phyloP scores from a whole-genome alignment of 2,888 invertebrate species.

The Drosophila multiciliata region DNA sequence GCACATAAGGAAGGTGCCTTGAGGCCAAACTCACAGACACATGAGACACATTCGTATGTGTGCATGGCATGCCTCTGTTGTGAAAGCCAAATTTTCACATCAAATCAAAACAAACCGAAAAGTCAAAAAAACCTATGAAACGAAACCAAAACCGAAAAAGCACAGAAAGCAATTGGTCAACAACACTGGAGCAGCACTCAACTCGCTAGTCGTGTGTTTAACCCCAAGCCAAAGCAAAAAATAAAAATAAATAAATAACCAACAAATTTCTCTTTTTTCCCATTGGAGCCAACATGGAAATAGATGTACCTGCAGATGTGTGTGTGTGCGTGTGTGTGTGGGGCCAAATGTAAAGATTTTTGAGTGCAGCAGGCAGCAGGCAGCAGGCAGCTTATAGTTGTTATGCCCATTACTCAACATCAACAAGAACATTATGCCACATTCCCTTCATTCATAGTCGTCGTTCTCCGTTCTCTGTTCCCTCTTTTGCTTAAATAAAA shows the following conservation, averaged over 20 bases:
- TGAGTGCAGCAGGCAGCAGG: conserved; percentile 65
- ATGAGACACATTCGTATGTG: background rate
- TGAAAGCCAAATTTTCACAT: conserved; percentile 77
- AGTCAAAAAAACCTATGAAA: conserved; percentile 54
- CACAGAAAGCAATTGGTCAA: conserved; percentile 33
- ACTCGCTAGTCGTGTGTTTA: conserved; percentile 52
- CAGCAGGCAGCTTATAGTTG: conserved; percentile 74
- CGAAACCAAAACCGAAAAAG: conserved; percentile 48
- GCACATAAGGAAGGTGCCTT: conserved; percentile 44
- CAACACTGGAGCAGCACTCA: conserved; percentile 48
- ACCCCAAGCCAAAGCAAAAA: conserved; percentile 50
- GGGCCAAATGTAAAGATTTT: conserved; percentile 29
- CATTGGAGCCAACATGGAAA: conserved; percentile 50
- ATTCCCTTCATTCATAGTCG: conserved; percentile 60
- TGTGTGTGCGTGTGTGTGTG: conserved; percentile 27
- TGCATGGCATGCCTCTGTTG: conserved; percentile 45
- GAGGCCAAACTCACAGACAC: conserved; percentile 29
- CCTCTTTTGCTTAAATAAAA: conserved; percentile 20
- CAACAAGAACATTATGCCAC: conserved; percentile 79
- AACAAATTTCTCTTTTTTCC: conserved; percentile 73
- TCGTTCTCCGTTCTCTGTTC: background rate
- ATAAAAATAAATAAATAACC: conserved; percentile 54
- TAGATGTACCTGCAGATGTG: conserved; percentile 16
- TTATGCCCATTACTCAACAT: conserved; percentile 79
- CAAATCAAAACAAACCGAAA: conserved; percentile 73